Evolutionary conservation across 2,113 vertebrate genomes (phyloP).

Genomic region (Scomber colias): DNA sequence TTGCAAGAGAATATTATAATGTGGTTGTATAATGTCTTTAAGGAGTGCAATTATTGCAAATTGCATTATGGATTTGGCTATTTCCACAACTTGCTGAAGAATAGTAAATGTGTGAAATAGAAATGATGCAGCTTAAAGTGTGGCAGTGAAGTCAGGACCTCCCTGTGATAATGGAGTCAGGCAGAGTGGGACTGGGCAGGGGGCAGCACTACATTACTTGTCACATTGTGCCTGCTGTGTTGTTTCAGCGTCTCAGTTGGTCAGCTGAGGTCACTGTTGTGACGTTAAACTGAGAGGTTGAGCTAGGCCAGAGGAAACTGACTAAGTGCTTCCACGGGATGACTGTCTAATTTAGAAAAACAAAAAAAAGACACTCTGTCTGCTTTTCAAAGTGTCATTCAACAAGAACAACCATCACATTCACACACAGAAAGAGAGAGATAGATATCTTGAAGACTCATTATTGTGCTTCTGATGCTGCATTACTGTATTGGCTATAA

Average conservation of each 20-base stretch:
- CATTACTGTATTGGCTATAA: conserved; percentile 14
- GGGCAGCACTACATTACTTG: conserved; percentile 26
- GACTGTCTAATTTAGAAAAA: conserved; percentile 7
- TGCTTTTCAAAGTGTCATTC: conserved; percentile 48
- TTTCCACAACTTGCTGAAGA: conserved; percentile 5
- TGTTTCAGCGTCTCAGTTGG: conserved; percentile 36
- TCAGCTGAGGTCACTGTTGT: conserved; percentile 51
- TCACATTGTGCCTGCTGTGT: conserved; percentile 27
- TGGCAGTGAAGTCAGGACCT: conserved; percentile 15
- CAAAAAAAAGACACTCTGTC: conserved; percentile 1
- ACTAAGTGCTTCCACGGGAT: conserved; percentile 17
- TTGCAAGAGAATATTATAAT: neutral
- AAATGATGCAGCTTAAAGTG: neutral
- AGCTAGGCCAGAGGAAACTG: conserved; percentile 19
- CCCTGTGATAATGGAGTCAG: conserved; percentile 14
- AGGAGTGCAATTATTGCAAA: neutral
- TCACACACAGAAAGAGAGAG: conserved; percentile 27
- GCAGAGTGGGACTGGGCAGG: conserved; percentile 20
- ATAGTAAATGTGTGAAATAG: neutral
- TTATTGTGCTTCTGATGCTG: conserved; percentile 21
- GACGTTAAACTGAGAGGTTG: conserved; percentile 31
- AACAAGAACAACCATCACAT: neutral
- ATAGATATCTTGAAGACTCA: conserved; percentile 24
- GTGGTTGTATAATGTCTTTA: neutral
- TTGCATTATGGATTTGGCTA: neutral